phyloP scores from a whole-genome alignment of 2,113 vertebrate genomes.

The Solenodon paradoxus region DNA sequence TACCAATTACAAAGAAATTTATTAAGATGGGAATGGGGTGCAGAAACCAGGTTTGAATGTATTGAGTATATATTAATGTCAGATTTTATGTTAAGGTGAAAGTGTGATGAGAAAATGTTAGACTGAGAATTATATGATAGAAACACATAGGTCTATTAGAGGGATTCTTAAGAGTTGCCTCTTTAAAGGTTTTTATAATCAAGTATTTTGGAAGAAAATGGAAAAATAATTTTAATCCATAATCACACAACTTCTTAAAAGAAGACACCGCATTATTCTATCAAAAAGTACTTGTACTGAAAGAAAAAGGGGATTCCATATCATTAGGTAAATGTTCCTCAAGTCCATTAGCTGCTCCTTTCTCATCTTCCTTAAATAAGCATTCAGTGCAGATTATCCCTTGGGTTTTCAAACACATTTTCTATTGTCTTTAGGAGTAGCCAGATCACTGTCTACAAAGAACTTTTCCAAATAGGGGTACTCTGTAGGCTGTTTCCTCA shows the following conservation, averaged over 20 bases:
- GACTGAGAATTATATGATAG: neutral
- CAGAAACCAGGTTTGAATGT: neutral
- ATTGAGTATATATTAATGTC: neutral
- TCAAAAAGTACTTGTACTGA: constrained; percentile 9
- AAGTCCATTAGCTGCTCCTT: neutral
- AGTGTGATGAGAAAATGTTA: neutral
- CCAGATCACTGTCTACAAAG: neutral
- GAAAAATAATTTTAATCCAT: neutral
- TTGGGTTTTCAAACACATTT: neutral
- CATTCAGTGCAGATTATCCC: neutral
- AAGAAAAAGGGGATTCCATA: neutral
- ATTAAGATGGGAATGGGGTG: neutral
- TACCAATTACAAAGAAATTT: constrained; percentile 15
- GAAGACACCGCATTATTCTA: constrained; percentile 27
- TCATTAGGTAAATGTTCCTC: neutral
- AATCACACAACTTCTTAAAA: neutral
- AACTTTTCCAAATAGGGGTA: neutral
- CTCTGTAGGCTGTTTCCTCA: neutral
- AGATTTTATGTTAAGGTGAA: neutral
- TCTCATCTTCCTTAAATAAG: constrained; percentile 15
- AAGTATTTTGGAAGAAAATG: neutral
- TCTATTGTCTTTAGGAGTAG: neutral
- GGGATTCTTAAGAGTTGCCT: neutral
- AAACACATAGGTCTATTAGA: neutral
- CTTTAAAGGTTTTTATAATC: constrained; percentile 20